Conservation (phyloP, 2,888 invertebrate genomes). For the Campopleginae sp. region DNA sequence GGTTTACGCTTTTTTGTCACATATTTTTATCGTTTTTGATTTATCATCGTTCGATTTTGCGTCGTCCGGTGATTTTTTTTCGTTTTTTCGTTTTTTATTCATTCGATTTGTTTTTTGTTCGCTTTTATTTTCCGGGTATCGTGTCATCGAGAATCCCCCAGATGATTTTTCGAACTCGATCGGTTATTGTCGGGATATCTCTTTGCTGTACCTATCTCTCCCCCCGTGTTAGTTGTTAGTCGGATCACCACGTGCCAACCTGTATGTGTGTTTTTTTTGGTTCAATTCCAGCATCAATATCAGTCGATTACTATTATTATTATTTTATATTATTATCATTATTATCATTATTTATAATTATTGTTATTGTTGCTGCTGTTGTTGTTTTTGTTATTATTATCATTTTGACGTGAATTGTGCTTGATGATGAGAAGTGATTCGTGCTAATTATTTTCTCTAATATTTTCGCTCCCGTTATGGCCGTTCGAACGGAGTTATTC, state of each 20-base stretch:
- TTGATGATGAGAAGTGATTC: conserved; percentile 8
- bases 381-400: background rate
- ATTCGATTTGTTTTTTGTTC: conserved; percentile 10
- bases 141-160: conserved; percentile 74
- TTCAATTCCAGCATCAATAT: conserved; percentile 78
- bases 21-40: background rate
- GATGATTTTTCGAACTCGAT: conserved; percentile 78
- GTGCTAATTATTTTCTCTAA: background rate
- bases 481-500: background rate
- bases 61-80: conserved; percentile 15
- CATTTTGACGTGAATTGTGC: background rate
- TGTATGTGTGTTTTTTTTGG: conserved; percentile 68
- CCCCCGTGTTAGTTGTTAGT: conserved; percentile 81
- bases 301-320: conserved; percentile 34
- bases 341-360: conserved; percentile 4
- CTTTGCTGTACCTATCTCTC: conserved; percentile 78
- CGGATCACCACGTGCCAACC: conserved; percentile 81
- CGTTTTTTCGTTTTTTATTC: conserved; percentile 3
- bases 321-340: conserved; percentile 24
- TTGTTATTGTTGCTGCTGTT: background rate
- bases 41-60: conserved; percentile 7
- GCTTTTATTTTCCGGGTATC: conserved; percentile 57
- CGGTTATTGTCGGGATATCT: conserved; percentile 80
- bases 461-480: background rate
- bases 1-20: conserved; percentile 15